Evolutionary conservation across 2,797 vertebrate genomes (phyloP), one percentile per base, ranked within the genome.

Genomic region (Microhierax caerulescens): DNA sequence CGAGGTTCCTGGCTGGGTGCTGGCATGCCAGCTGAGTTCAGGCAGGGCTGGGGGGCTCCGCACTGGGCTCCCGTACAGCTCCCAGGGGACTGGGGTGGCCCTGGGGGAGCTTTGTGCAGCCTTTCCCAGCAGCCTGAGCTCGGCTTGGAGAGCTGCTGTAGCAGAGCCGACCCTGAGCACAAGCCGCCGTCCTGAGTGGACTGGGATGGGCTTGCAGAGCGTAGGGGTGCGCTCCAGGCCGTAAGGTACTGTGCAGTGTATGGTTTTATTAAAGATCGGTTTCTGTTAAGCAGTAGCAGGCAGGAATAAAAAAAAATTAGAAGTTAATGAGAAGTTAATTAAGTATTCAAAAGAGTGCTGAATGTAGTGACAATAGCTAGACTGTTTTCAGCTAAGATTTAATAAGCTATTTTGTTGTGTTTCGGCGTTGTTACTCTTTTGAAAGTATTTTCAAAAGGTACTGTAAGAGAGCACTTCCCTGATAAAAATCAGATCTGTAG

Each of bases 1-100:
- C 30, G 10, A 11, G 39, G 41, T 15, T 13, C 7, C 34, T 25
- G 10, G 9, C 22, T 48, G 20, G 23, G 9, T 10, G 16, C 53
- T 27, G 17, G 11, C 34, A 10, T 2, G 7, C 14, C 19, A 34
- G 39, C 32, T 60, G 47, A 81, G 39, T 28, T 53, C 5, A 37
- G 14, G 19, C 25, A 51, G 41, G 34, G 22, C 27, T 2, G 1
- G 2, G 63, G 37, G 21, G 47, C 3, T 11, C 45, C 32, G 27
- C 64, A 37, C 24, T 27, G 23, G 64, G 51, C 17, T 56, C 25
- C 37, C 37, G 17, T 24, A 22, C 36, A 43, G 36, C 24, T 83
- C 15, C 15, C 1, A 3, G 21, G 45, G 2, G 0, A 24, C 13
- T 3, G 6, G 10, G 25, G 2, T 5, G 8, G 47, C 10, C 39